phyloP scores from a whole-genome alignment of 2,113 vertebrate species.

The Nerophis lumbriciformis region DNA sequence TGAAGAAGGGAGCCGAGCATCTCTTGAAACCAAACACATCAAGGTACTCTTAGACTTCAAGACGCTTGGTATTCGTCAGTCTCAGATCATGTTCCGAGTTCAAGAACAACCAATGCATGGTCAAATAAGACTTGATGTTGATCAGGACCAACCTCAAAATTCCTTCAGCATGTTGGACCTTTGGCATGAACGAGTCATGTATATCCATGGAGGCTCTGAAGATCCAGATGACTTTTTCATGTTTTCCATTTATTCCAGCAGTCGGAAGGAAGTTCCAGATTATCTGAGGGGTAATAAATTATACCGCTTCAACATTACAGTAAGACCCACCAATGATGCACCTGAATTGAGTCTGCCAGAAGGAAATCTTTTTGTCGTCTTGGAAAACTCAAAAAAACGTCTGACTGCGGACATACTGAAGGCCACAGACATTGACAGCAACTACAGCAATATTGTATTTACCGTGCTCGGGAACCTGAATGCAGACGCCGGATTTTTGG shows the following conservation, averaged over 20 bases:
- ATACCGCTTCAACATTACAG: slow-evolving; percentile 74
- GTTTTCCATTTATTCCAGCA: slow-evolving; percentile 77
- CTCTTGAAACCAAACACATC: slow-evolving; percentile 80
- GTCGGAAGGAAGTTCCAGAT: slow-evolving; percentile 68
- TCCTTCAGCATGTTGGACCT: slow-evolving; percentile 83
- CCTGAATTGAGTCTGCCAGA: slow-evolving; percentile 79
- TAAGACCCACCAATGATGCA: slow-evolving; percentile 81
- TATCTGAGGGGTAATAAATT: slow-evolving; percentile 70
- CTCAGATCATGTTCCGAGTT: slow-evolving; percentile 81
- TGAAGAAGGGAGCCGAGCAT: slow-evolving; percentile 75
- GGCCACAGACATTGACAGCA: slow-evolving; percentile 79
- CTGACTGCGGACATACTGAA: slow-evolving; percentile 74
- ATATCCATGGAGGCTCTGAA: slow-evolving; percentile 86
- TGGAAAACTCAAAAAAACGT: slow-evolving; percentile 83
- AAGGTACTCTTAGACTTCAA: slow-evolving; percentile 78
- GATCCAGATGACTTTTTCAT: slow-evolving; percentile 76
- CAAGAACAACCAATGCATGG: slow-evolving; percentile 74
- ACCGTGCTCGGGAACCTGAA: slow-evolving; percentile 82
- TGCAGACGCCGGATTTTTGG: slow-evolving; percentile 81
- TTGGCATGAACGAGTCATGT: slow-evolving; percentile 77
- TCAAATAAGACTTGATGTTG: slow-evolving; percentile 73
- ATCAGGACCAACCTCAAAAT: slow-evolving; percentile 65
- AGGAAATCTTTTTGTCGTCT: slow-evolving; percentile 79
- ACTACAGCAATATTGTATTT: slow-evolving; percentile 66
- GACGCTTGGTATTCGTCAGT: slow-evolving; percentile 75